A percentile compares a stretch with the other conserved stretches of the same genome.
Conservation (phyloP, 2,888 invertebrate species). For the Lasioglossum figueresi region DNA sequence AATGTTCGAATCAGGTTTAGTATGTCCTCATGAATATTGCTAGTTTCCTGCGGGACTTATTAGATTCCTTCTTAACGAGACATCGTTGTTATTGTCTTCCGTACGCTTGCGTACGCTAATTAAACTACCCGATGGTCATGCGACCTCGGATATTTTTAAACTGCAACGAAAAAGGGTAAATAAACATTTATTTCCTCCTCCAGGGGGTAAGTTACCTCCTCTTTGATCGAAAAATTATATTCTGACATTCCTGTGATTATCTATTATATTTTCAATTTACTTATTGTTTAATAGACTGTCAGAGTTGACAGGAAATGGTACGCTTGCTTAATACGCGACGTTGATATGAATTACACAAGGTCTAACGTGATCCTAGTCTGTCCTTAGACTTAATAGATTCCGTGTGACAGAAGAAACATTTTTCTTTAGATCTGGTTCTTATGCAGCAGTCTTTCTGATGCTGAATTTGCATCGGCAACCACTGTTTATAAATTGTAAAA, state of each 20-base stretch:
- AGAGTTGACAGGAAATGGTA: not conserved
- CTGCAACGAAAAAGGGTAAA: not conserved
- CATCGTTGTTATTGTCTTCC: not conserved
- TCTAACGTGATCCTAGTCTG: not conserved
- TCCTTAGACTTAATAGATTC: conserved; percentile 6
- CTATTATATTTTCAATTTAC: not conserved
- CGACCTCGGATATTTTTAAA: conserved; percentile 1
- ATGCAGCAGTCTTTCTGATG: not conserved
- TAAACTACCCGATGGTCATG: not conserved
- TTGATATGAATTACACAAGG: not conserved
- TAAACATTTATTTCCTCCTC: not conserved
- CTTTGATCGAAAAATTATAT: not conserved
- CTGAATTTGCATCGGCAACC: not conserved
- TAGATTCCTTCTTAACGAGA: conserved; percentile 2
- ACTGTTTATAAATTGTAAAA: not conserved
- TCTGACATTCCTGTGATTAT: not conserved
- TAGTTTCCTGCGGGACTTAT: conserved; percentile 6
- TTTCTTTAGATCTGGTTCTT: not conserved
- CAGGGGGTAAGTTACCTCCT: not conserved
- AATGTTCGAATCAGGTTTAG: not conserved
- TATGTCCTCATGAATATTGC: not conserved
- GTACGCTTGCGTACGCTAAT: not conserved
- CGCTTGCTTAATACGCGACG: not conserved
- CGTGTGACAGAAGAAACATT: not conserved
- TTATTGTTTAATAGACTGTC: not conserved